Evolutionary conservation across 2,113 vertebrate species (phyloP).

Genomic region (Scytalopus superciliaris): DNA sequence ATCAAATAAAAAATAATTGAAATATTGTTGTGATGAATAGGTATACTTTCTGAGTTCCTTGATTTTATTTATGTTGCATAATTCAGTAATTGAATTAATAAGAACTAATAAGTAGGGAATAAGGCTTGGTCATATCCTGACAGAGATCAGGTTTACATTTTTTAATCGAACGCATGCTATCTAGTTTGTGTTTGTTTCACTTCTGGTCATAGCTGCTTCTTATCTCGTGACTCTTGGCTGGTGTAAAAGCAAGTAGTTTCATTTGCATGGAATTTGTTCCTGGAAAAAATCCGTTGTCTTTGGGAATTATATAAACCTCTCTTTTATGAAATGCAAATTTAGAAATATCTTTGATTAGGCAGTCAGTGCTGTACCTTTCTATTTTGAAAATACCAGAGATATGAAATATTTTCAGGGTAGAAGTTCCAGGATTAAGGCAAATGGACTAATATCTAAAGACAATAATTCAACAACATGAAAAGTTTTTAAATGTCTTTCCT

Average conservation of each 20-base stretch:
- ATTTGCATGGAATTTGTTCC: background rate
- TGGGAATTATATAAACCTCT: background rate
- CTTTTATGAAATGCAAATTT: background rate
- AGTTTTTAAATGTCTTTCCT: background rate
- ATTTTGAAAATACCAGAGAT: background rate
- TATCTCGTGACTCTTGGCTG: background rate
- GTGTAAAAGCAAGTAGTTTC: background rate
- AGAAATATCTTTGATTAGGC: background rate
- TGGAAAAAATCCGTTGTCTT: background rate
- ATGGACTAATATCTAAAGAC: background rate
- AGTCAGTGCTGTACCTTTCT: background rate
- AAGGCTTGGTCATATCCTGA: background rate
- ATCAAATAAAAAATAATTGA: background rate
- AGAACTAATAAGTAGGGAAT: background rate
- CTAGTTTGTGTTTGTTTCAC: background rate
- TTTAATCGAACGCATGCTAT: background rate
- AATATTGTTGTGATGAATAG: background rate
- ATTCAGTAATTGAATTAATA: background rate
- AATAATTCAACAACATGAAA: background rate
- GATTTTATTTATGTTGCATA: background rate
- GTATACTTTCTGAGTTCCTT: background rate
- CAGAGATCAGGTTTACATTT: background rate
- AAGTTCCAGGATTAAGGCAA: background rate
- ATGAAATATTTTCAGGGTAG: background rate
- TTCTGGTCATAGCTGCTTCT: background rate